Conservation (phyloP, 2,797 vertebrate genomes). For the Chanos chanos region DNA sequence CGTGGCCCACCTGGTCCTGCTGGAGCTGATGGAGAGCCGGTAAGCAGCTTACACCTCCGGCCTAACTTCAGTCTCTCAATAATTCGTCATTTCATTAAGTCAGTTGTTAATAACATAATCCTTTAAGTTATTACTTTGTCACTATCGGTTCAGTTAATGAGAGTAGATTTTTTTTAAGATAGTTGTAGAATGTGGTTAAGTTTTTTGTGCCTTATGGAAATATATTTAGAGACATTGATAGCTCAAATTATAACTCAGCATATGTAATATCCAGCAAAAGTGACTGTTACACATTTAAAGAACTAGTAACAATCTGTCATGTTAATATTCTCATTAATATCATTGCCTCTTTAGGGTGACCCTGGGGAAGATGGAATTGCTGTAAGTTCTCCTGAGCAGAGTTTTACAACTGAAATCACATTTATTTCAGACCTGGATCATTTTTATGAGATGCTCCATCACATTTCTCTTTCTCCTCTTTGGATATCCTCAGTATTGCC, state of each 20-base stretch:
- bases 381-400: slow-evolving; percentile 68
- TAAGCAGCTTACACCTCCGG: slow-evolving; percentile 69
- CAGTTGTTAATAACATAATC: too few relatives aligned
- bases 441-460: too few relatives aligned
- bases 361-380: slow-evolving; percentile 89
- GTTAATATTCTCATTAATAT: slow-evolving; percentile 33
- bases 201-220: too few relatives aligned
- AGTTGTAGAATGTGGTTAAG: too few relatives aligned
- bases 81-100: too few relatives aligned
- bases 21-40: slow-evolving; percentile 82
- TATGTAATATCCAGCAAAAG: slow-evolving; percentile 2
- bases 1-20: slow-evolving; percentile 70
- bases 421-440: slow-evolving; percentile 18
- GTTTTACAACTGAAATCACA: slow-evolving; percentile 19
- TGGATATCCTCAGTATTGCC: too few relatives aligned
- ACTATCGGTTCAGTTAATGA: too few relatives aligned
- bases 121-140: too few relatives aligned
- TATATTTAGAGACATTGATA: too few relatives aligned
- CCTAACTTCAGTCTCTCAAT: too few relatives aligned
- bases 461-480: too few relatives aligned
- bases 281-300: slow-evolving; percentile 7
- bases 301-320: slow-evolving; percentile 26
- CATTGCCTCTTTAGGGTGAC: slow-evolving; percentile 76
- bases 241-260: slow-evolving; percentile 24
- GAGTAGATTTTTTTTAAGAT: too few relatives aligned